Evolutionary conservation across 2,113 vertebrate genomes (phyloP).

Genomic region (Microcebus tavaratra): DNA sequence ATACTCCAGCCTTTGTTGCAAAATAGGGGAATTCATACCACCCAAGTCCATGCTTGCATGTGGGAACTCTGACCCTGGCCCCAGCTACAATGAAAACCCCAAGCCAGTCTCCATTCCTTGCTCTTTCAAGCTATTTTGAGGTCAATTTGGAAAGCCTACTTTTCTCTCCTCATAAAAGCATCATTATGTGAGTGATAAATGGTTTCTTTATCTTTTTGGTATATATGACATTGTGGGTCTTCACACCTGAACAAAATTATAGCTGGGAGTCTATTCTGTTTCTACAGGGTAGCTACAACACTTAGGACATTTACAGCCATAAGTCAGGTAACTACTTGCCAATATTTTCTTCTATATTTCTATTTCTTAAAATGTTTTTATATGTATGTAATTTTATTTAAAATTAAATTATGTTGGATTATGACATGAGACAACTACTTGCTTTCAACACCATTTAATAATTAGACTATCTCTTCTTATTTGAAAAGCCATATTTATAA

Average conservation of each 20-base stretch:
- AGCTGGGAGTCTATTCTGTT: not conserved
- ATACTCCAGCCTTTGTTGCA: fast-evolving
- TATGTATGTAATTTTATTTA: not conserved
- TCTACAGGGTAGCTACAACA: not conserved
- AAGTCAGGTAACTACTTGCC: not conserved
- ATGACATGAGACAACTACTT: not conserved
- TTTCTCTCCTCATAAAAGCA: not conserved
- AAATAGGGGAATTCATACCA: not conserved
- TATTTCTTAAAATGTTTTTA: not conserved
- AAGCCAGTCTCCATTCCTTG: not conserved
- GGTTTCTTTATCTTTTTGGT: not conserved
- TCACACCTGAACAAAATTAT: not conserved
- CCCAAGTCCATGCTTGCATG: not conserved
- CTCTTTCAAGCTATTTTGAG: not conserved
- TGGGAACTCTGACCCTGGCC: not conserved
- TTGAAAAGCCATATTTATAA: not conserved
- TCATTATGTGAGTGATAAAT: not conserved
- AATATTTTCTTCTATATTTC: not conserved
- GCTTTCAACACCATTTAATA: not conserved
- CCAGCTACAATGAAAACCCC: not conserved
- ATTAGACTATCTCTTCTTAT: not conserved
- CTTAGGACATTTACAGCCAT: not conserved
- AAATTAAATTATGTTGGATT: not conserved
- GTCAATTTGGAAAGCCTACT: not conserved
- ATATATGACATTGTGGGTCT: not conserved